These are phyloP conservation scores for Gastracanthus pulcherrimus DNA, from an alignment of 2,888 invertebrate genomes.

Conservation along the genomic window DNA sequence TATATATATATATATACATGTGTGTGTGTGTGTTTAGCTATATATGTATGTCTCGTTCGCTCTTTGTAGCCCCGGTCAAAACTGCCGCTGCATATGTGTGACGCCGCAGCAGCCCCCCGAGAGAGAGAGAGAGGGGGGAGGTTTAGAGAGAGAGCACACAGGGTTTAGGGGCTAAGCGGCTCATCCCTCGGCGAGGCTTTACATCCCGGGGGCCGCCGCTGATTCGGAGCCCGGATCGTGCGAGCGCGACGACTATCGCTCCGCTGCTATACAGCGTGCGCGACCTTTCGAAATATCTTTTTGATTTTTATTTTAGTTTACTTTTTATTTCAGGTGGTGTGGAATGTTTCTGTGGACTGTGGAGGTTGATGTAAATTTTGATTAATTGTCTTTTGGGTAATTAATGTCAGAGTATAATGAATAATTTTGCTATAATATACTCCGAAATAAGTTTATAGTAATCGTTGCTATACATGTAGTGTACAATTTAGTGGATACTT, in stretches of 20 bases:
- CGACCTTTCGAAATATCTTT: not conserved
- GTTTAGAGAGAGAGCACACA: conserved; percentile 69
- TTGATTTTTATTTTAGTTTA: not conserved
- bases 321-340: not conserved
- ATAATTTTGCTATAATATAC: too few species aligned
- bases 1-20: conserved; percentile 7
- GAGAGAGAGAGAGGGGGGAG: conserved; percentile 22
- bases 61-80: conserved; percentile 25
- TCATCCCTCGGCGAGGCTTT: conserved; percentile 70
- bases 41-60: too few species aligned
- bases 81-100: conserved; percentile 40
- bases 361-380: too few species aligned
- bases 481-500: too few species aligned
- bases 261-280: not conserved
- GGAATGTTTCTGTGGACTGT: too few species aligned
- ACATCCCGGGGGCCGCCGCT: conserved; percentile 29
- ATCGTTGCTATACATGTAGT: too few species aligned
- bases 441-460: too few species aligned
- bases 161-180: conserved; percentile 77
- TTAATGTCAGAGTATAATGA: too few species aligned
- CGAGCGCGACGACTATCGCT: not conserved
- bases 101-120: not conserved
- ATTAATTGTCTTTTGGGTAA: too few species aligned
- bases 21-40: not conserved
- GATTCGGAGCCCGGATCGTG: not conserved